Evolutionary conservation across 2,888 invertebrate species (phyloP), one percentile per base, ranked within the genome.

Genomic region (Cataglyphis cursor): DNA sequence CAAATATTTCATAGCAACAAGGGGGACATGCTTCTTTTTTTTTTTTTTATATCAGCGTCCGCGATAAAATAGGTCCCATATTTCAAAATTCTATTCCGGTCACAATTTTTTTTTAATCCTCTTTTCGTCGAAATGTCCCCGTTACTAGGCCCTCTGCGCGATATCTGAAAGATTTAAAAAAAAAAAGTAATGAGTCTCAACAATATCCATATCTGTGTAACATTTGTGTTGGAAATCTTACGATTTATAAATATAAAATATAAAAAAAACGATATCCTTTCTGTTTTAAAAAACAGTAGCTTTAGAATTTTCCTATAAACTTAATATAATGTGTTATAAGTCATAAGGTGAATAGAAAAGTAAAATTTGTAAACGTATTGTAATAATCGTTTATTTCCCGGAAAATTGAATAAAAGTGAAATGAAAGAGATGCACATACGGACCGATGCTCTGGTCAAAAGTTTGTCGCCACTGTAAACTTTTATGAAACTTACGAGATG

Each of bases 1-100:
- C 85, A 87, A 89, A 91, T 91, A 91, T 90, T 91, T 91, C 89
- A 91, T 76, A 83, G 83, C 66, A 89, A 90, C 88, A 87, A 89
- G 88, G 54, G 87, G 62, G 84, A 83, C 82, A 41, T 38, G 31
- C 61, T 62, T 21, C 59, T 81, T 72, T 59, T 18, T 5, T 38
- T 35, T 35, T 35, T 5, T 48, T 51, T 44, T 61, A 72, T 72
- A 61, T 57, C 81, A 62, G 28, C n/a, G 68, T 24, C 72, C 31
- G 59, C 64, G 66, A 57, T 73, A 80, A 81, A 68, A 80, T 68
- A 82, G 78, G 73, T 65, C 28, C 82, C 86, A 82, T 89, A 87
- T 88, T 87, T 89, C 81, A 89, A 89, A 85, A 88, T 88, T 88
- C 82, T 85, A 80, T 85, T 80, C 72, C 59, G 51, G 24, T 62